Base-by-base conservation (phyloP, 2,113 vertebrate genomes). In the Siniperca chuatsi region DNA sequence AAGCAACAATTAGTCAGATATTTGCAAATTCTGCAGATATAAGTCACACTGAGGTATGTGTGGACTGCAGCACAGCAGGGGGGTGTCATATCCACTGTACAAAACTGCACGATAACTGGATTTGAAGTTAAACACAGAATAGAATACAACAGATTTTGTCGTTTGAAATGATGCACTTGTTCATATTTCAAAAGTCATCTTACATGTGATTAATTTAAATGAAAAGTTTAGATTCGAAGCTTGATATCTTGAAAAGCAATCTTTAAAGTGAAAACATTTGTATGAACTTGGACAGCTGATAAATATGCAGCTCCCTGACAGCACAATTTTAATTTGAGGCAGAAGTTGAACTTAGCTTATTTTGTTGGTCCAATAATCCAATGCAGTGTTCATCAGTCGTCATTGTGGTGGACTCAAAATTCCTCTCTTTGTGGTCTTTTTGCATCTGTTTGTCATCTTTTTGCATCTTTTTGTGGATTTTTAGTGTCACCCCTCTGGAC, bases 1-100 rank as follows among this genome's bases (percentile, higher is more conserved):
- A n/a, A 69, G 58, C 64, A 64, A 67, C 66, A 80, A 88, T 87
- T 85, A 75, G 79, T 75, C 79, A 76, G 42, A 80, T 46, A 46
- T 40, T 61, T 65, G 69, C 67, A 50, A 61, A 75, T 75, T 25
- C n/a, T 62, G 33, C 29, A 50, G 54, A 70, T 15, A 72, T 54
- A 74, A 71, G 35, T 73, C 62, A 23, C 23, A 29, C 40, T 6
- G 62, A 84, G 1, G 21, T 37, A 37, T 60, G 73, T 67, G 82
- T 62, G 55, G 66, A 77, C 64, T 29, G 16, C 57, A 81, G 20
- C 65, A 25, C 13, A 61, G 54, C 58, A 16, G 37, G 57, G 40
- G 48, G 58, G 64, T 1, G 16, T 61, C 67, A 73, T 25, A 35
- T 25, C 3, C 18, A 42, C 18, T 54, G 52, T 16, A n/a, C 18